Conservation (phyloP, 2,797 vertebrate genomes). For the Typhlichthys eigenmanni region DNA sequence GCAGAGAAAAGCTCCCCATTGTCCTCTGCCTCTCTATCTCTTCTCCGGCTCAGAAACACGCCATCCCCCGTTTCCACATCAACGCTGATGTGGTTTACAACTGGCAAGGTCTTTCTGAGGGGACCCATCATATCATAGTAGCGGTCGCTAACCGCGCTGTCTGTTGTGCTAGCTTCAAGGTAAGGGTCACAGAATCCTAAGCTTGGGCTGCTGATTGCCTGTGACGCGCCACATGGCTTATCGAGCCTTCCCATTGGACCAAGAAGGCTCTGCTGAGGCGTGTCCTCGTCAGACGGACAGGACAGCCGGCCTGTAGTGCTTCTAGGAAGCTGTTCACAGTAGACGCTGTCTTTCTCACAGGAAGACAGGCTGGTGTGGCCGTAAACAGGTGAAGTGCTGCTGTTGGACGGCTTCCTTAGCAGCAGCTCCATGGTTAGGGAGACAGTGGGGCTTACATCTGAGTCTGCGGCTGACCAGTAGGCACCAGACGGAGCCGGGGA, state of each 20-base stretch:
- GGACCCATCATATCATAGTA: constrained; percentile 67
- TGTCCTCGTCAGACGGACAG: constrained; percentile 46
- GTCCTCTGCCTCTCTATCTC: constrained; percentile 49
- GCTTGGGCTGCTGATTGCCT: constrained; percentile 75
- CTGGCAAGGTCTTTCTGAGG: constrained; percentile 69
- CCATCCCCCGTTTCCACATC: constrained; percentile 73
- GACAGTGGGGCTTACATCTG: constrained; percentile 77
- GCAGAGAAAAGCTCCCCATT: constrained; percentile 61
- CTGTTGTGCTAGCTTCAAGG: constrained; percentile 66
- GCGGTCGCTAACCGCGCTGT: constrained; percentile 53
- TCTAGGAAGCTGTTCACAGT: constrained; percentile 61
- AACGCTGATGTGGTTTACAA: constrained; percentile 74
- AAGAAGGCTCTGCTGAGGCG: constrained; percentile 43
- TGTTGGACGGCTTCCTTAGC: constrained; percentile 61
- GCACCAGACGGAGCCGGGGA: constrained; percentile 47
- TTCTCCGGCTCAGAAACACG: constrained; percentile 66
- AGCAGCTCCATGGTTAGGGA: constrained; percentile 84
- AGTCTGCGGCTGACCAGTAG: constrained; percentile 79
- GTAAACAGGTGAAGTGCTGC: constrained; percentile 47
- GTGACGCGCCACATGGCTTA: constrained; percentile 76
- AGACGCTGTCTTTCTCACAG: constrained; percentile 44
- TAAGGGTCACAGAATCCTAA: constrained; percentile 79
- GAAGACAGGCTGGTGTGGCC: constrained; percentile 59
- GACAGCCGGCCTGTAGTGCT: constrained; percentile 40
- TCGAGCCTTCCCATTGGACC: constrained; percentile 63